These are phyloP conservation scores for Labia minor DNA, from an alignment of 2,888 invertebrate genomes.

Conservation along the genomic window DNA sequence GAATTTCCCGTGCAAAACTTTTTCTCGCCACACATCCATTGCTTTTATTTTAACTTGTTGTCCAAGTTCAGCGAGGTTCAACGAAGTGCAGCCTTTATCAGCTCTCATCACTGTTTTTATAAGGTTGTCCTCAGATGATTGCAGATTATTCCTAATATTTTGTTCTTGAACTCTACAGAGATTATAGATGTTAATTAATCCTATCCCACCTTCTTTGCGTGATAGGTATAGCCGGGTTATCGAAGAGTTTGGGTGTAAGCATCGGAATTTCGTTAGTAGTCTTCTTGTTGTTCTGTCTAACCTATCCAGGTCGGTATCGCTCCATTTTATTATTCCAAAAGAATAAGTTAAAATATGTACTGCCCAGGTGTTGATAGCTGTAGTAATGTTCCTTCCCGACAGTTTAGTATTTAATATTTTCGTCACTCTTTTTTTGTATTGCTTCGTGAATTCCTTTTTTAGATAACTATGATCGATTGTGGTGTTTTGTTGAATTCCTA, in stretches of 20 bases:
- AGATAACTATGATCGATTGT: slow-evolving; percentile 17
- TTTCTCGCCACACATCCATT: too few relatives aligned
- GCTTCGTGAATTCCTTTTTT: slow-evolving; percentile 16
- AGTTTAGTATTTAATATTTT: not conserved
- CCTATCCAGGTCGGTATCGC: slow-evolving; percentile 23
- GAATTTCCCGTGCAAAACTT: too few relatives aligned
- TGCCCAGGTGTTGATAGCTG: slow-evolving; percentile 23
- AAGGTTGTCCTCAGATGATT: too few relatives aligned
- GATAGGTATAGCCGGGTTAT: slow-evolving; percentile 22
- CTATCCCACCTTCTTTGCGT: slow-evolving; percentile 23
- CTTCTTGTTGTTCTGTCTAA: slow-evolving; percentile 20
- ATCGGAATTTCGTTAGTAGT: slow-evolving; percentile 19
- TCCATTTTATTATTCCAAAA: slow-evolving; percentile 24
- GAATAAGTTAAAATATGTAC: slow-evolving; percentile 23
- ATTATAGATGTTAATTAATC: slow-evolving; percentile 18
- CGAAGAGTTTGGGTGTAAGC: slow-evolving; percentile 23
- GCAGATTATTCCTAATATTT: too few relatives aligned
- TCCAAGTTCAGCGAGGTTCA: too few relatives aligned
- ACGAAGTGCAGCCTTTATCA: too few relatives aligned
- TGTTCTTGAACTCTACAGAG: too few relatives aligned
- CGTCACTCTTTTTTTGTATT: not conserved
- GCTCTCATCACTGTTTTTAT: too few relatives aligned
- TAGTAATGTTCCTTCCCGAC: slow-evolving; percentile 18
- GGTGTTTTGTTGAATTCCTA: slow-evolving; percentile 20
- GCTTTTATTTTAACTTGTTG: too few relatives aligned